Evolutionary conservation across 2,888 invertebrate species (phyloP), one percentile per base, ranked within the genome.

Genomic region (Epiblema foenella): DNA sequence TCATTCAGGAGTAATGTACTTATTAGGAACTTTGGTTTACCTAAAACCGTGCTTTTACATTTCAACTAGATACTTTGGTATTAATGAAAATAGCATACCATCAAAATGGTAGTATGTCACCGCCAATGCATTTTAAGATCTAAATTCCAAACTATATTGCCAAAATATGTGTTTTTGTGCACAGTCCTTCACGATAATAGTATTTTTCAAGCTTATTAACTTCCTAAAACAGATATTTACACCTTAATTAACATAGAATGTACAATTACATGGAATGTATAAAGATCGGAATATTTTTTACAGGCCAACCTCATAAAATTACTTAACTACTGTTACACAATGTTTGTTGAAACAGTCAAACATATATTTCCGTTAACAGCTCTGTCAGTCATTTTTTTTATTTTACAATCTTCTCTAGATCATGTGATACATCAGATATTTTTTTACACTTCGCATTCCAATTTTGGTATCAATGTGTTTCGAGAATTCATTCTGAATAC

Each of bases 61-160:
- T 75, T 78, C 77, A 79, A 79, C 81, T 80, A 81, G 85, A 83
- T 84, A 86, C 88, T 89, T 89, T 89, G 89, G 89, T 89, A 80
- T 81, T 79, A 75, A 79, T 11, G 29, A 42, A 5, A 49, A 60
- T 42, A 3, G 15, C 9, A 49, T 17, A 29, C 8, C 46, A 62
- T 29, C 9, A 20, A 18, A 20, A 63, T 37, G 24, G 18, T 33
- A 51, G 7, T 29, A 68, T 17, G n/a, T 46, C 46, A 46, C 12
- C 37, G 12, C 20, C 59, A 60, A 42, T 54, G 33, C 46, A 29
- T 18, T 29, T 59, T 29, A 39, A 52, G n/a, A 60, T 60, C 15
- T 46, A 46, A 7, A 20, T 59, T 63, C 33, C 42, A 37, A 33
- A 56, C 29, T 51, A 17, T 39, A 51, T 64, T 64, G 62, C 37